A percentile compares a stretch with the other conserved stretches of the same genome.
Conservation (phyloP, 2,888 invertebrate genomes). For the Ophioninae sp. region DNA sequence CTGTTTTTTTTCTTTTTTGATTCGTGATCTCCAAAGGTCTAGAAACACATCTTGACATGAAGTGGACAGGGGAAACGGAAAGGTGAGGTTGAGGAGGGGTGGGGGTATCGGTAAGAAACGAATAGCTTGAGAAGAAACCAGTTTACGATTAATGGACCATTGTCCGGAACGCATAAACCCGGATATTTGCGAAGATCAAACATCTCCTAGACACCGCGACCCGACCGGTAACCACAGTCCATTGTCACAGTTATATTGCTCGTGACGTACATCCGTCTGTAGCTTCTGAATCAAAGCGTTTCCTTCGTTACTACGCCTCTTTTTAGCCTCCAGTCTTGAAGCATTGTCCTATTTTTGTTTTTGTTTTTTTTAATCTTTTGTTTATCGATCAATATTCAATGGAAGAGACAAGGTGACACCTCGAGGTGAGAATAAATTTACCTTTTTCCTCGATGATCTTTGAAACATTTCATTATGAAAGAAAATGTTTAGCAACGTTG, state of each 20-base stretch:
- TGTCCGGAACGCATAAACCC: constrained; percentile 40
- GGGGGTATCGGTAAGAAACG: background rate
- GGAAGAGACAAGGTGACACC: too few species aligned
- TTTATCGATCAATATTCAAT: too few species aligned
- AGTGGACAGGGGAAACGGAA: background rate
- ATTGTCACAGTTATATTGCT: background rate
- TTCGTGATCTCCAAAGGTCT: constrained; percentile 3
- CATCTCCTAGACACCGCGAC: constrained; percentile 17
- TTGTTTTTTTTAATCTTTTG: constrained; percentile 21
- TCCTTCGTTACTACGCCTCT: background rate
- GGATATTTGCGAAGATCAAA: constrained; percentile 20
- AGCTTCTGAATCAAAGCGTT: constrained; percentile 36
- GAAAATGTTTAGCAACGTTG: too few species aligned
- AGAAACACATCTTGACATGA: constrained; percentile 2
- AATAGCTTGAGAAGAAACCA: constrained; percentile 24
- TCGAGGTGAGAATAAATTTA: too few species aligned
- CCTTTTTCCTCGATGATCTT: too few species aligned
- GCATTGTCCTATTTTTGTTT: constrained; percentile 6
- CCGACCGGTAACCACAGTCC: constrained; percentile 2
- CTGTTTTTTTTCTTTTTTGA: background rate
- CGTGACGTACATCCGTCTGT: background rate
- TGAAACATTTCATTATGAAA: too few species aligned
- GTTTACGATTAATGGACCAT: constrained; percentile 48
- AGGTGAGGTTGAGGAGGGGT: background rate
- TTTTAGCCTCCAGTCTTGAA: background rate